A percentile compares a stretch with the other conserved stretches of the same genome.
phyloP scores from a whole-genome alignment of 2,113 vertebrate genomes.

The Dolichallabes microphthalmus region DNA sequence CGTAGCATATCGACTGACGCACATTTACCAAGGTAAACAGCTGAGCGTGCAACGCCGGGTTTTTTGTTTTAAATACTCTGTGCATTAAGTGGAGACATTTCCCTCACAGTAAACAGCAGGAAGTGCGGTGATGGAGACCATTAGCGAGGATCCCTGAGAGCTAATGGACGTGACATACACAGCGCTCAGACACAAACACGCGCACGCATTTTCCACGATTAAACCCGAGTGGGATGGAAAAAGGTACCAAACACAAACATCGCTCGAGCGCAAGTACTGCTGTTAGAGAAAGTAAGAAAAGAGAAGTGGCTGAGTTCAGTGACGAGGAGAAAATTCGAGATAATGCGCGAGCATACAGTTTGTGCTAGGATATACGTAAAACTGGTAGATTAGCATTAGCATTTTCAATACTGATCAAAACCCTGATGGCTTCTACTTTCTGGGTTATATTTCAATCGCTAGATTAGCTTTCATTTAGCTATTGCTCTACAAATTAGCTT shows the following conservation, averaged over 20 bases:
- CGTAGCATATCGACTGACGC: constrained; percentile 31
- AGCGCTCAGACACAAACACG: background rate
- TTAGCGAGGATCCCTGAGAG: constrained; percentile 41
- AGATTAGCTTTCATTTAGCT: background rate
- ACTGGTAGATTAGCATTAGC: background rate
- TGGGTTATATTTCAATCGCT: background rate
- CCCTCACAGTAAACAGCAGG: constrained; percentile 18
- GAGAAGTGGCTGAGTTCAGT: background rate
- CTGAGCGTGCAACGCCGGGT: constrained; percentile 36
- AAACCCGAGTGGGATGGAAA: background rate
- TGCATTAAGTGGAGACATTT: constrained; percentile 43
- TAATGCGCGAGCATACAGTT: background rate
- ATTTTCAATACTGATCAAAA: background rate
- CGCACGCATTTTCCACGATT: background rate
- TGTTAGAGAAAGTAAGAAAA: background rate
- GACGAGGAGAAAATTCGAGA: background rate
- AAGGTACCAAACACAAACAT: background rate
- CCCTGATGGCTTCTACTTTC: background rate
- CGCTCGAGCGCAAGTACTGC: background rate
- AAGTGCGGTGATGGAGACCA: constrained; percentile 38
- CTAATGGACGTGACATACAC: constrained; percentile 39
- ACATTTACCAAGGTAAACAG: constrained; percentile 40
- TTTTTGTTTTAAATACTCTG: constrained; percentile 47
- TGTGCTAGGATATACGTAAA: background rate
- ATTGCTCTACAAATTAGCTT: background rate